Conservation (phyloP, 2,797 vertebrate species). For the Craterocephalus amniculus region DNA sequence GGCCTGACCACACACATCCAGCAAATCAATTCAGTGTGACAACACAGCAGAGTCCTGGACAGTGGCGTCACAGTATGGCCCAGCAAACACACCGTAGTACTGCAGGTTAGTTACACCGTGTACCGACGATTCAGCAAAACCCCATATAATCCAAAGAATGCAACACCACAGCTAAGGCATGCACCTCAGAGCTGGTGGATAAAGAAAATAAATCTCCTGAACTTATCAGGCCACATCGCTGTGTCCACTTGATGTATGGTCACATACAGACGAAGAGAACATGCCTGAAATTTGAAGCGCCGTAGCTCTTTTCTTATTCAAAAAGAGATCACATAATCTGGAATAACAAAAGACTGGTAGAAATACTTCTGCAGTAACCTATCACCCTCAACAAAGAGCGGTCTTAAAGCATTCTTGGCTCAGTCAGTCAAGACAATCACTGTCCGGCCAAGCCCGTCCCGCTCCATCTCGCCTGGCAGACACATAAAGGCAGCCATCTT, state of each 20-base stretch:
- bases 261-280: constrained; percentile 19
- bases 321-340: constrained; percentile 17
- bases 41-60: neutral
- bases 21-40: constrained; percentile 3
- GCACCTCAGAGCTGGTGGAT: neutral
- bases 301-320: constrained; percentile 1
- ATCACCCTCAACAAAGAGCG: constrained; percentile 33
- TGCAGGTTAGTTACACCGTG: constrained; percentile 4
- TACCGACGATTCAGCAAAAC: neutral
- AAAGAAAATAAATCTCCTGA: constrained; percentile 31
- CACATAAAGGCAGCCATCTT: constrained; percentile 82
- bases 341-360: constrained; percentile 6
- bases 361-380: constrained; percentile 22
- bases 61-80: neutral
- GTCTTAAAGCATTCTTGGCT: constrained; percentile 52
- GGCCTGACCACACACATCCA: neutral
- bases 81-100: neutral
- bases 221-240: constrained; percentile 32
- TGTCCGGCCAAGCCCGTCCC: constrained; percentile 67
- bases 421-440: constrained; percentile 67
- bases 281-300: constrained; percentile 3
- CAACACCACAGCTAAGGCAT: neutral
- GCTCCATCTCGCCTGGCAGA: constrained; percentile 74
- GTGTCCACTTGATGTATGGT: constrained; percentile 26
- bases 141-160: constrained; percentile 6